Conservation (phyloP, 2,113 vertebrate species). For the Lophius piscatorius region DNA sequence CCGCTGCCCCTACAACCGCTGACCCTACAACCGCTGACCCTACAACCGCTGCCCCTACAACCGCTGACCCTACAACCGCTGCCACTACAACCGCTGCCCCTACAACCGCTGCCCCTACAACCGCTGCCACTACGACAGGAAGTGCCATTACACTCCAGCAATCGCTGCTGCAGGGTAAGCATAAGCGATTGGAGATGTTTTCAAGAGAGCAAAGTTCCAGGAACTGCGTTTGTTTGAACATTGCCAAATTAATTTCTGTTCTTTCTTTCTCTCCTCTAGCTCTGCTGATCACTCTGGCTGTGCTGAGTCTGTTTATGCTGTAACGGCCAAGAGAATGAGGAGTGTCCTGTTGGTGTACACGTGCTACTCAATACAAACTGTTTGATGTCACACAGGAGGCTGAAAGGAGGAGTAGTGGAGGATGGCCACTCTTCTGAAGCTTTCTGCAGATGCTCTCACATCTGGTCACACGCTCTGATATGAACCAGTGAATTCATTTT, state of each 20-base stretch:
- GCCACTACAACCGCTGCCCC: not conserved
- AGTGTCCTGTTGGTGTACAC: not conserved
- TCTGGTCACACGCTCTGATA: not conserved
- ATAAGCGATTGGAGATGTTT: not conserved
- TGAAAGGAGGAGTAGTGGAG: not conserved
- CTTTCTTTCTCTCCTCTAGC: slow-evolving; percentile 12
- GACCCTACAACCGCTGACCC: not conserved
- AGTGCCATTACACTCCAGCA: slow-evolving; percentile 25
- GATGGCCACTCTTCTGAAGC: not conserved
- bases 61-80: not conserved
- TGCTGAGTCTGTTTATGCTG: slow-evolving; percentile 31
- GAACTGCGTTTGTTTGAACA: not conserved
- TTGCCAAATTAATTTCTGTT: not conserved
- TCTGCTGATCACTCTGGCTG: slow-evolving; percentile 38
- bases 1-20: accelerated
- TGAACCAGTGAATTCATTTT: not conserved
- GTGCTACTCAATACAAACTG: not conserved
- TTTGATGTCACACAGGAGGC: too few relatives aligned
- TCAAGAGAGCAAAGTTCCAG: not conserved
- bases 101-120: not conserved
- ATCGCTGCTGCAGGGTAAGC: slow-evolving; percentile 48
- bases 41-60: accelerated
- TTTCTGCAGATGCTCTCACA: too few relatives aligned
- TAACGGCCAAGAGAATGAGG: slow-evolving; percentile 26
- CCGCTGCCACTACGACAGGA: not conserved